Evolutionary conservation across 2,888 invertebrate species (phyloP).

Genomic region (Allolobophora icterica): DNA sequence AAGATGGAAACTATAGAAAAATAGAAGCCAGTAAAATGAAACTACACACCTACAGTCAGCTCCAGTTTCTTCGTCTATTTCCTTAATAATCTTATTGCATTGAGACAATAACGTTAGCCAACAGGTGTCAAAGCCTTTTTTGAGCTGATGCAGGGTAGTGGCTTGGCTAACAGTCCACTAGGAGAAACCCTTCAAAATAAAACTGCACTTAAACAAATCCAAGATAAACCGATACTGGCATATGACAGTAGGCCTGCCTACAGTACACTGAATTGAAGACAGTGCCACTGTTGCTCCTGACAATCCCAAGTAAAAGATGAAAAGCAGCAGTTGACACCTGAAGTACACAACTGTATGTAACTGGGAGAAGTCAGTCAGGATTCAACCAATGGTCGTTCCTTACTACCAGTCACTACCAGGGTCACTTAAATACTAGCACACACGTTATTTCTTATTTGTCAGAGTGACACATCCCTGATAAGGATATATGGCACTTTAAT

Average conservation of each 20-base stretch:
- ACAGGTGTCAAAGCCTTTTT: background rate
- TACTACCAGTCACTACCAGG: background rate
- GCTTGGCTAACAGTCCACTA: background rate
- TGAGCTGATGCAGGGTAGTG: background rate
- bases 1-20: background rate
- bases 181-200: background rate
- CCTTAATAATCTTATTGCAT: background rate
- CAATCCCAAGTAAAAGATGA: background rate
- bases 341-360: background rate
- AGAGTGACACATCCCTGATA: background rate
- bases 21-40: background rate
- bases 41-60: background rate
- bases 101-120: background rate
- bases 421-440: background rate
- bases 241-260: background rate
- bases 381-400: background rate
- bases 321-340: background rate
- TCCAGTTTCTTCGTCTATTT: background rate
- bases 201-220: background rate
- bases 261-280: background rate
- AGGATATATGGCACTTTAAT: background rate
- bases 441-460: background rate
- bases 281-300: background rate
- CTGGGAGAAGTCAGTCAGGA: no score
- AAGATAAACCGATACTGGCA: background rate